Evolutionary conservation across 1,140 invertebrate species (phyloP).

Genomic region (Adoxophyes honmai): DNA sequence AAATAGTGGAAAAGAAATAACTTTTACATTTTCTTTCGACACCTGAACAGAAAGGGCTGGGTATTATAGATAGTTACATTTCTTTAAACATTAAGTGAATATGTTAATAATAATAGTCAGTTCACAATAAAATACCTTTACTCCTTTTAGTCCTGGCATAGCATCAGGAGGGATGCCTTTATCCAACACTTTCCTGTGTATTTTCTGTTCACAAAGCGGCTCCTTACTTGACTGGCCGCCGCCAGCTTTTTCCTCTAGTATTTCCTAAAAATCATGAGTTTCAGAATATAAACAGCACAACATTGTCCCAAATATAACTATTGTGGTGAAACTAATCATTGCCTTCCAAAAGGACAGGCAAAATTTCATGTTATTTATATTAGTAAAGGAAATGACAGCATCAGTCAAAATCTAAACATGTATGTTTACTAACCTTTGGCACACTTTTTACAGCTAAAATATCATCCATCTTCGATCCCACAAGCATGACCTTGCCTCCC

Average conservation of each 20-base stretch:
- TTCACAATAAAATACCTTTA: slow-evolving; percentile 84
- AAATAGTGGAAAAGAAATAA: no score
- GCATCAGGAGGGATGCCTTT: slow-evolving; percentile 94
- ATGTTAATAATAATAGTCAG: no score
- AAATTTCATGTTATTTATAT: no score
- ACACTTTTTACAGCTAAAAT: slow-evolving; percentile 87
- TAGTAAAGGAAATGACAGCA: no score
- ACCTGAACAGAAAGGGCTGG: no score
- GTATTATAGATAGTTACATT: no score
- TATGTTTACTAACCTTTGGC: slow-evolving; percentile 49
- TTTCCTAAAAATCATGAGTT: slow-evolving; percentile 44
- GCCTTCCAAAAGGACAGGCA: no score
- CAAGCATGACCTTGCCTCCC: slow-evolving; percentile 94
- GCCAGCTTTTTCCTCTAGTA: slow-evolving; percentile 78
- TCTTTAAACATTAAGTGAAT: no score
- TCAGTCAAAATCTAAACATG: no score
- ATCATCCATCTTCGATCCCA: slow-evolving; percentile 94
- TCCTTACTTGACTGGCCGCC: slow-evolving; percentile 81
- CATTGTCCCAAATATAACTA: neutral
- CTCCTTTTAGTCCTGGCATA: slow-evolving; percentile 91
- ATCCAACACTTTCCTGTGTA: slow-evolving; percentile 92
- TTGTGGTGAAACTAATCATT: no score
- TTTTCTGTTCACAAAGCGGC: slow-evolving; percentile 89
- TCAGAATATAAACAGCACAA: slow-evolving; percentile 6
- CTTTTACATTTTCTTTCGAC: no score